Evolutionary conservation across 2,888 invertebrate genomes (phyloP), one percentile per base, ranked within the genome.

Genomic region (Argyra leucocephala): DNA sequence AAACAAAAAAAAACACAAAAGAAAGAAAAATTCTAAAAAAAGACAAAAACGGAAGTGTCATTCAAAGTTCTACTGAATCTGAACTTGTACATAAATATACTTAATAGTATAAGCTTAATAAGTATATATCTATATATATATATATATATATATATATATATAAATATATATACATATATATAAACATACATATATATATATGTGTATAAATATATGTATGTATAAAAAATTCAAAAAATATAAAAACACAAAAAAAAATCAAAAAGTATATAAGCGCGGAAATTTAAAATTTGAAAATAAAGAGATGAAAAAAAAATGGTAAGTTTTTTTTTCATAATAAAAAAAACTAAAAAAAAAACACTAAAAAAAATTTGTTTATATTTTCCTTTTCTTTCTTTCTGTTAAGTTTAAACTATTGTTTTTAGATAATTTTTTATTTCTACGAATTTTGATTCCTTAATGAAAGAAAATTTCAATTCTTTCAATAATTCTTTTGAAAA

Each of bases 81-180:
- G 61, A 31, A 61, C 61, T 70, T 72, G 70, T 74, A 77, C 74
- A 77, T 48, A 48, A n/a, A 48, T 75, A 77, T 77, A 77, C 77
- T 77, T 77, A 77, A 77, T 77, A 77, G 77, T 71, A 74, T 78
- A 77, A 77, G 77, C 74, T 73, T 72, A 71, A 68, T 67, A 70
- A 70, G 64, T 70, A 69, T 67, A 71, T 70, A 69, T 67, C 65
- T 36, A 64, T 31, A 48, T 12, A 48, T 18, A 18, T 48, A 48
- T 3, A 48, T 67, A 68, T n/a, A n/a, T n/a, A n/a, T n/a, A n/a
- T n/a, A n/a, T n/a, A n/a, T n/a, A n/a, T n/a, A n/a, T n/a, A 66
- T 63, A 67, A 67, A 64, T 64, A 67, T 69, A 68, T 65, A 70
- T 68, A 72, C 70, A 65, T 64, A 69, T 64, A 65, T 26, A 36